These are phyloP conservation scores for Larimichthys polyactis DNA, from an alignment of 2,113 vertebrate genomes.

Conservation along the genomic window DNA sequence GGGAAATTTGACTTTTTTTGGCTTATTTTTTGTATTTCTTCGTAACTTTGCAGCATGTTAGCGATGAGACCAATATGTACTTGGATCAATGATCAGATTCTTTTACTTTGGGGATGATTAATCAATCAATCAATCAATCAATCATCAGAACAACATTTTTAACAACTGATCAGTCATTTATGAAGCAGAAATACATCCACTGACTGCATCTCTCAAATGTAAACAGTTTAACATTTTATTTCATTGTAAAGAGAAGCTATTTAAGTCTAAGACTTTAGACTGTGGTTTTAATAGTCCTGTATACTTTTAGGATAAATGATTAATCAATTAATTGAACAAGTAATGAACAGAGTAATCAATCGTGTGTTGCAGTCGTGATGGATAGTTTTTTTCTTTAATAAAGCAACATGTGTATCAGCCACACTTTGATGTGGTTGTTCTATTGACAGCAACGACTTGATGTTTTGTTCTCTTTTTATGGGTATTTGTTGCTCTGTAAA, in stretches of 20 bases:
- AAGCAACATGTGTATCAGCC: constrained; percentile 8
- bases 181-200: not conserved
- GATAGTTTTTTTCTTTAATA: not conserved
- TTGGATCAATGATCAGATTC: not conserved
- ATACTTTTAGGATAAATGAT: not conserved
- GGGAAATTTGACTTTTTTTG: too few species aligned
- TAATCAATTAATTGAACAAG: not conserved
- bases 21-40: too few species aligned
- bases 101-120: not conserved
- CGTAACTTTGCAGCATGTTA: too few species aligned
- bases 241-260: not conserved
- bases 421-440: constrained; percentile 7
- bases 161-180: not conserved
- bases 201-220: not conserved
- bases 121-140: not conserved
- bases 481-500: constrained; percentile 32
- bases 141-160: not conserved
- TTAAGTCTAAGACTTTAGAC: not conserved
- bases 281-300: not conserved
- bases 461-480: constrained; percentile 35
- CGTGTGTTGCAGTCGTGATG: not conserved
- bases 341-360: not conserved
- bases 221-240: not conserved
- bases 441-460: constrained; percentile 10
- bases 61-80: too few species aligned